A percentile compares a stretch with the other conserved stretches of the same genome.
phyloP scores from a whole-genome alignment of 2,797 vertebrate species.

The Parotocinclus haroldoi region DNA sequence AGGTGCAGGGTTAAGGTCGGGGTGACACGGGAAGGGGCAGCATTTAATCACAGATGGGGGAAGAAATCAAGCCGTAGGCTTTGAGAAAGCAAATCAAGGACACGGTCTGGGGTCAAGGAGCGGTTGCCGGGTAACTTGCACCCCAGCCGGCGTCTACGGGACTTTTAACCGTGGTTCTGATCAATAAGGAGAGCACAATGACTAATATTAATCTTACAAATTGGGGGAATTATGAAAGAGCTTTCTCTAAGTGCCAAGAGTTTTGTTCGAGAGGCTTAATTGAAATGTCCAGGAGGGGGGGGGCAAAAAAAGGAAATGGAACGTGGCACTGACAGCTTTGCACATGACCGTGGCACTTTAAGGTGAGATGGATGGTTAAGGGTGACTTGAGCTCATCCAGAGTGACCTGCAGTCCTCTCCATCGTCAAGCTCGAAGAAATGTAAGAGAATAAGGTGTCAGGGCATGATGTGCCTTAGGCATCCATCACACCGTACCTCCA shows the following conservation, averaged over 20 bases:
- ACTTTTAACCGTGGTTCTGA: constrained; percentile 74
- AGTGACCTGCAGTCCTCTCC: constrained; percentile 65
- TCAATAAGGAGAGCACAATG: constrained; percentile 65
- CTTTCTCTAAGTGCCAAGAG: constrained; percentile 39
- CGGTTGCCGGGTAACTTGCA: constrained; percentile 68
- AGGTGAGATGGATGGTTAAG: constrained; percentile 67
- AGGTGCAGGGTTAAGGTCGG: constrained; percentile 73
- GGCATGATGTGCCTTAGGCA: constrained; percentile 72
- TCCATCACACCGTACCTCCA: constrained; percentile 62
- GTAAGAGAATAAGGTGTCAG: constrained; percentile 71
- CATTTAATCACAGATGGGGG: constrained; percentile 75
- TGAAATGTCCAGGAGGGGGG: constrained; percentile 50
- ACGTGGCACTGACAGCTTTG: constrained; percentile 51
- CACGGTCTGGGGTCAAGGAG: constrained; percentile 40
- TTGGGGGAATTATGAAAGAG: constrained; percentile 63
- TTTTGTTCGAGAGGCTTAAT: constrained; percentile 50
- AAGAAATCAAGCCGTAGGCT: constrained; percentile 70
- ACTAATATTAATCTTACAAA: constrained; percentile 74
- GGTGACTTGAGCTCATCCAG: constrained; percentile 58
- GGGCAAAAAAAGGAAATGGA: constrained; percentile 33
- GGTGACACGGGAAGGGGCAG: constrained; percentile 66
- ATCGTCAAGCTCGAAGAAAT: constrained; percentile 76
- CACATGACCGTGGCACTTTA: constrained; percentile 36
- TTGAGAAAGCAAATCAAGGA: constrained; percentile 44
- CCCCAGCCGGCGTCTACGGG: constrained; percentile 68